Percentiles rank a stretch among this genome's conserved stretches.
phyloP scores from a whole-genome alignment of 2,888 invertebrate genomes.

The Plebejus anna region DNA sequence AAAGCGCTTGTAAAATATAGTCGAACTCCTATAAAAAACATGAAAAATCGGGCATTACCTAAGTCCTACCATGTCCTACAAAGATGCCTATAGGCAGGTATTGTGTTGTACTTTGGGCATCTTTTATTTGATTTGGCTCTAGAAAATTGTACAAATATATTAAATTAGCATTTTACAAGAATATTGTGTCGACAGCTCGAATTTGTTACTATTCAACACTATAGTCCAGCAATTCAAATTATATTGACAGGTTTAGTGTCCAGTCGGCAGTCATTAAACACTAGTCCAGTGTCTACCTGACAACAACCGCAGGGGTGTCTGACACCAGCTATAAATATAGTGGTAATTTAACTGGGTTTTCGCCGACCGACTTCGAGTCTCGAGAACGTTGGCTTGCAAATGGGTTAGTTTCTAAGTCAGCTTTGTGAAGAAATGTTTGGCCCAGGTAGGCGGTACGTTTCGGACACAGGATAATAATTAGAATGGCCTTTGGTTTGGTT shows the following conservation, averaged over 20 bases:
- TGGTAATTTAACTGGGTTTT: constrained; percentile 55
- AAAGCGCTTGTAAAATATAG: no score
- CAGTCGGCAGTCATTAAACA: background rate
- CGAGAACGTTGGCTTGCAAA: constrained; percentile 27
- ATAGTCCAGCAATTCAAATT: background rate
- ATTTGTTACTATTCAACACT: background rate
- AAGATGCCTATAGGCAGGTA: no score
- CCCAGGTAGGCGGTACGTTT: background rate
- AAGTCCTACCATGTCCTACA: no score
- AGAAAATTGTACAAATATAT: no score
- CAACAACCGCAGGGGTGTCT: constrained; percentile 42
- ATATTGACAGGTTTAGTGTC: background rate
- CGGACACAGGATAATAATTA: background rate
- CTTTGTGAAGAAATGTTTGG: background rate
- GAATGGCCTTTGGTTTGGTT: background rate
- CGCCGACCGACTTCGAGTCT: constrained; percentile 44
- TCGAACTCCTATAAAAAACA: no score
- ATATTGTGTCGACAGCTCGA: no score
- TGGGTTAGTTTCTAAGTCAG: constrained; percentile 3
- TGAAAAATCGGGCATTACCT: no score
- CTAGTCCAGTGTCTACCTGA: background rate
- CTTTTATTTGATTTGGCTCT: no score
- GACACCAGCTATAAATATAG: constrained; percentile 56
- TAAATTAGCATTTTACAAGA: no score
- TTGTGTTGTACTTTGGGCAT: no score